Conservation (phyloP, 2,113 vertebrate genomes). For the Oreochromis niloticus region DNA sequence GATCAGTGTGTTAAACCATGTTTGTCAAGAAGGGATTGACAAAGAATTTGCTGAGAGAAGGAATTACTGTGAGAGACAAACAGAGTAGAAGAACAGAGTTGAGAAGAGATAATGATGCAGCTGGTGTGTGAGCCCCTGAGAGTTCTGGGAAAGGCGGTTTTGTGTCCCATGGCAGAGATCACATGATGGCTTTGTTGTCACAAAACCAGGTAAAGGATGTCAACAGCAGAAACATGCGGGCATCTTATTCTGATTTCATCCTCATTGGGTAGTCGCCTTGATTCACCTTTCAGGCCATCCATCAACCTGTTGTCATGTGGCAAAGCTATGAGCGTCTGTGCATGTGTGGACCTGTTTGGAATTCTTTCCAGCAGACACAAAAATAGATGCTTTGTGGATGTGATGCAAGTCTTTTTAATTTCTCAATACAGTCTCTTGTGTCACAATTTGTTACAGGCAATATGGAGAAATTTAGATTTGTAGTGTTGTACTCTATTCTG, state of each 20-base stretch:
- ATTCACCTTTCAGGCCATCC: neutral
- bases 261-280: neutral
- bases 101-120: conserved; percentile 51
- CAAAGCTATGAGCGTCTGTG: neutral
- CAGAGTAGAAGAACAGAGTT: conserved; percentile 13
- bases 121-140: conserved; percentile 32
- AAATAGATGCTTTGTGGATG: conserved; percentile 7
- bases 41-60: conserved; percentile 11
- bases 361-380: conserved; percentile 14
- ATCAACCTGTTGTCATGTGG: neutral
- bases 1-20: neutral
- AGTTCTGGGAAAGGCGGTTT: conserved; percentile 40
- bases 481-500: neutral
- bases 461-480: neutral
- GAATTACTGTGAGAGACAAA: conserved; percentile 2
- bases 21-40: conserved; percentile 9
- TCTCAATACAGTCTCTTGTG: neutral
- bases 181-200: neutral
- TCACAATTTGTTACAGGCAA: conserved; percentile 10
- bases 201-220: conserved; percentile 10
- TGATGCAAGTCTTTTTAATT: neutral
- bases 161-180: conserved; percentile 21
- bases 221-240: neutral
- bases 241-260: neutral
- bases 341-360: neutral